Evolutionary conservation across 2,113 vertebrate genomes (phyloP).

Genomic region (Forbesichthys papilliferus): DNA sequence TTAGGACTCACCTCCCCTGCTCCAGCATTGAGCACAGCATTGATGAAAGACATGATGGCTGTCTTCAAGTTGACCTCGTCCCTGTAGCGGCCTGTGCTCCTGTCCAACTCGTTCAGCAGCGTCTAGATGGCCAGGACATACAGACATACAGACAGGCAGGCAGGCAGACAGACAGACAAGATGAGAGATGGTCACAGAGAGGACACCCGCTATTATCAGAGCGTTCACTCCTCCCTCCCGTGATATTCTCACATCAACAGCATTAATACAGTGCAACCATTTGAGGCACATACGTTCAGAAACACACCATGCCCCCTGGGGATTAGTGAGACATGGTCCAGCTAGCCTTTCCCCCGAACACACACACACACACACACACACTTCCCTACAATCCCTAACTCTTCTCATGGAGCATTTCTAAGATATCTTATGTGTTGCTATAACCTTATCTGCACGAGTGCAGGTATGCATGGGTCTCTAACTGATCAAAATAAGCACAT

Average conservation of each 20-base stretch:
- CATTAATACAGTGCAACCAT: slow-evolving; percentile 39
- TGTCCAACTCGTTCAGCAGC: slow-evolving; percentile 90
- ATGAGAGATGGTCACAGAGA: background rate
- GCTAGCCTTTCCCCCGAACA: slow-evolving; percentile 30
- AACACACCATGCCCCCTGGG: slow-evolving; percentile 28
- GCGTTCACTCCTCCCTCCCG: slow-evolving; percentile 3
- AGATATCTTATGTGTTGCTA: slow-evolving; percentile 38
- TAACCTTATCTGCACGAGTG: slow-evolving; percentile 26
- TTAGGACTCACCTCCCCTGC: slow-evolving; percentile 86
- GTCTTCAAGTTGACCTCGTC: slow-evolving; percentile 98
- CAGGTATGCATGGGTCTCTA: slow-evolving; percentile 22
- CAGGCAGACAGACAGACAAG: background rate
- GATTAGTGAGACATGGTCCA: slow-evolving; percentile 47
- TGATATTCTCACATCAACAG: slow-evolving; percentile 28
- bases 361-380: background rate
- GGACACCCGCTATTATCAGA: slow-evolving; percentile 16
- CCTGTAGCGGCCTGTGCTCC: slow-evolving; percentile 89
- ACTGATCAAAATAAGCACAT: slow-evolving; percentile 29
- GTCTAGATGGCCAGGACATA: slow-evolving; percentile 71
- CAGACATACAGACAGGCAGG: background rate
- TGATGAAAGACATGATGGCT: slow-evolving; percentile 98
- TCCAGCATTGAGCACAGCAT: slow-evolving; percentile 93
- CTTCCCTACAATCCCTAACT: slow-evolving; percentile 35
- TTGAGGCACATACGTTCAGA: slow-evolving; percentile 30
- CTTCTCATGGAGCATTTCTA: slow-evolving; percentile 41